Conservation (phyloP, 2,797 vertebrate species). For the Sebastes variabilis region DNA sequence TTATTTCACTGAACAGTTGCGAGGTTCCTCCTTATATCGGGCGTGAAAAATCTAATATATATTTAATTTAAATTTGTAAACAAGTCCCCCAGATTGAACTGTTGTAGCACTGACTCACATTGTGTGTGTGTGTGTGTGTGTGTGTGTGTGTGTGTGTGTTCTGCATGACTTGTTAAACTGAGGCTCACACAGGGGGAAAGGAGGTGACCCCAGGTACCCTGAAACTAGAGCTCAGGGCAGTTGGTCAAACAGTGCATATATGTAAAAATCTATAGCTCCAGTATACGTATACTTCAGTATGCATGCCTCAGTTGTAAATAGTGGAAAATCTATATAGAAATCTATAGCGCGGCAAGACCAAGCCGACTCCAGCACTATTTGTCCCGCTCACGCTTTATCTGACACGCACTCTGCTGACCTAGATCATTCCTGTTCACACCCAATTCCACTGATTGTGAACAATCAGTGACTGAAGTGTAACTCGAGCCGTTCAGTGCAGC, state of each 20-base stretch:
- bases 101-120: background rate
- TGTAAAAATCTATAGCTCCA: constrained; percentile 28
- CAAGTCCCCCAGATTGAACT: background rate
- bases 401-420: constrained; percentile 43
- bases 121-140: background rate
- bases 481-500: background rate
- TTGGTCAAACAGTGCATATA: constrained; percentile 1
- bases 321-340: constrained; percentile 47
- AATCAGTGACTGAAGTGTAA: constrained; percentile 28
- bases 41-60: background rate
- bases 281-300: background rate
- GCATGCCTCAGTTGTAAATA: background rate
- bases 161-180: constrained; percentile 34
- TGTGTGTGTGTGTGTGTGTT: constrained; percentile 14
- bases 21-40: background rate
- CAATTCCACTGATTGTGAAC: constrained; percentile 20
- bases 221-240: constrained; percentile 14
- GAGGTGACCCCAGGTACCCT: constrained; percentile 17
- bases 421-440: constrained; percentile 50
- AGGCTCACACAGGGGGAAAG: constrained; percentile 9
- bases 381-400: background rate
- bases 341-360: background rate
- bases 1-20: background rate
- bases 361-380: constrained; percentile 2
- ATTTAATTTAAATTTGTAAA: background rate